Conservation (phyloP, 2,113 vertebrate genomes). For the Murina feae region DNA sequence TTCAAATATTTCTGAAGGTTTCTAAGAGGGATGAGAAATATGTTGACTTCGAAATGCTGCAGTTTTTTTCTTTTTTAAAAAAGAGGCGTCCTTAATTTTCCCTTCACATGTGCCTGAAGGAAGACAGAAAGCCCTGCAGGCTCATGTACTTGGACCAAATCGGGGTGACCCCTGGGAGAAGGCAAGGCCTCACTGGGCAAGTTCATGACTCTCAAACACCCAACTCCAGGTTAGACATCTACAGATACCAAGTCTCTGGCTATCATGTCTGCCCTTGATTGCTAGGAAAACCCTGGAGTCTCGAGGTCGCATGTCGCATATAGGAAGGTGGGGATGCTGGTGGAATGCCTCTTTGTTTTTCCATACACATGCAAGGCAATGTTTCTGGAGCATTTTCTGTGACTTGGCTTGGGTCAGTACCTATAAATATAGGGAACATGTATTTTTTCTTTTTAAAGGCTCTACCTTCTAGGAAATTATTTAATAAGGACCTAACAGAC, state of each 20-base stretch:
- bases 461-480: background rate
- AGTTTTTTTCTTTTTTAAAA: background rate
- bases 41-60: background rate
- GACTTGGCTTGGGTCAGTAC: background rate
- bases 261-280: background rate
- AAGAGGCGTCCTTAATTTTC: too few relatives aligned
- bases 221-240: background rate
- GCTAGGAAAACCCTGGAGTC: background rate
- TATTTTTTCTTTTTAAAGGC: background rate
- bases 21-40: conserved; percentile 39
- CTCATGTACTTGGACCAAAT: fast-evolving
- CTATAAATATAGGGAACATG: background rate
- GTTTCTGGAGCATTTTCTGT: background rate
- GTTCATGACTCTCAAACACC: background rate
- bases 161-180: too few relatives aligned
- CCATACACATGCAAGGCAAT: fast-evolving
- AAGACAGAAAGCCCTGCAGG: background rate
- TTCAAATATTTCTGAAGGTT: conserved; percentile 2
- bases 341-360: fast-evolving
- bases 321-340: fast-evolving
- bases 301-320: fast-evolving
- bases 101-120: background rate
- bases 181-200: fast-evolving
- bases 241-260: background rate
- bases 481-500: background rate